phyloP scores from a whole-genome alignment of 2,888 invertebrate genomes.

The Meta bourneti region DNA sequence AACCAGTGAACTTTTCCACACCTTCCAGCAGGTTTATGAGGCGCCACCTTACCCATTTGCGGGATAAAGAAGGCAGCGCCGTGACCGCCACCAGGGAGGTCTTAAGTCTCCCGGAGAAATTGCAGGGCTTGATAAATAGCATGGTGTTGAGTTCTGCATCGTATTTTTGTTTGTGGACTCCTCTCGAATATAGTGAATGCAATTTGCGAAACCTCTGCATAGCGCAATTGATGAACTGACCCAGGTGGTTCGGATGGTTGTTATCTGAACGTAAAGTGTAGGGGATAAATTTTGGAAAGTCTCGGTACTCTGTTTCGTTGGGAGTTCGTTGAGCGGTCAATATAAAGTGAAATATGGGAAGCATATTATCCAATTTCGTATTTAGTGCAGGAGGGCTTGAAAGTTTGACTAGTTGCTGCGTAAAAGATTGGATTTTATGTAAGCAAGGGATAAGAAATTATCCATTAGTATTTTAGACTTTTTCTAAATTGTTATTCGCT shows the following conservation, averaged over 20 bases:
- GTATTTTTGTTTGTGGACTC: constrained; percentile 30
- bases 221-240: constrained; percentile 6
- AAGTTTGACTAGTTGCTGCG: neutral
- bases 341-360: neutral
- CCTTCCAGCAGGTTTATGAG: constrained; percentile 31
- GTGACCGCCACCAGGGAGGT: constrained; percentile 12
- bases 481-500: too few relatives aligned
- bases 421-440: neutral
- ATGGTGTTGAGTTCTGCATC: constrained; percentile 3
- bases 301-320: neutral
- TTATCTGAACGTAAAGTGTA: neutral
- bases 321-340: neutral
- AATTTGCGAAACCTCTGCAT: constrained; percentile 23
- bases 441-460: neutral
- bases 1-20: constrained; percentile 28
- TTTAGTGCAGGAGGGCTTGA: neutral
- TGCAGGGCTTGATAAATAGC: constrained; percentile 27
- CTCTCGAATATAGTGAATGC: constrained; percentile 6
- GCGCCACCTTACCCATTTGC: constrained; percentile 34
- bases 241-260: neutral
- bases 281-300: neutral
- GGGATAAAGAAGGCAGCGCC: constrained; percentile 16
- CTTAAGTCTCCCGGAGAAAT: neutral
- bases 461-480: too few relatives aligned
- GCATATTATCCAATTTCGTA: neutral